These are phyloP conservation scores for Clytia hemisphaerica DNA, from an alignment of 30 jellyfish, hydroid and myxozoan genomes.

Conservation along the genomic window DNA sequence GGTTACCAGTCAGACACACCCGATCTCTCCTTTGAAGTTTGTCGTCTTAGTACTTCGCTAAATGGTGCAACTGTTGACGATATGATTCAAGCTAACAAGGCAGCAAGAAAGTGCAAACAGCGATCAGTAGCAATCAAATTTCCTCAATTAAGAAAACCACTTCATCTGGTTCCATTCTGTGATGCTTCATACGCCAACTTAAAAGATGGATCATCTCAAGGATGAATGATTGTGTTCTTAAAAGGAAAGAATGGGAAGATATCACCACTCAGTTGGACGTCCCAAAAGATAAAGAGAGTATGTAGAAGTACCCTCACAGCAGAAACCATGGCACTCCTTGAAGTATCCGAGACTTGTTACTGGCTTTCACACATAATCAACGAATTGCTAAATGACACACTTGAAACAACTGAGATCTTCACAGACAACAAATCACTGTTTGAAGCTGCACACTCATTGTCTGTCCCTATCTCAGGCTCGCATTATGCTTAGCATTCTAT, in stretches of 20 bases:
- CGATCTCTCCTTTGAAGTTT: too few species aligned
- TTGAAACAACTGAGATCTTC: constrained; percentile 6
- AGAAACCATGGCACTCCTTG: constrained; percentile 27
- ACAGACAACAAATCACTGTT: constrained; percentile 28
- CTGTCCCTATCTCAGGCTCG: too few species aligned
- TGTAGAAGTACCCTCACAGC: constrained; percentile 36
- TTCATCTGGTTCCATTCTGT: not conserved
- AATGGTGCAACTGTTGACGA: constrained; percentile 37
- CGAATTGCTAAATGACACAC: constrained; percentile 7
- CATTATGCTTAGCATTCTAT: too few species aligned
- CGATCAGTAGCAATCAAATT: not conserved
- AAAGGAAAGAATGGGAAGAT: not conserved
- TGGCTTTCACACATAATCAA: constrained; percentile 18
- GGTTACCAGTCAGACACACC: too few species aligned
- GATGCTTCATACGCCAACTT: constrained; percentile 39
- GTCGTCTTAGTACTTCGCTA: constrained; percentile 12
- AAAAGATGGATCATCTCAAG: constrained; percentile 39
- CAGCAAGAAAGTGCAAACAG: constrained; percentile 16
- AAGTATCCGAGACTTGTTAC: constrained; percentile 23
- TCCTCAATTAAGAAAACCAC: too few species aligned
- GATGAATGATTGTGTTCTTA: too few species aligned
- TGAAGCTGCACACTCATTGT: constrained; percentile 47
- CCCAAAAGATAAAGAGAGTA: constrained; percentile 26
- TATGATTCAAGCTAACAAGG: constrained; percentile 33
- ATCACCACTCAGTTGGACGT: constrained; percentile 31